Evolutionary conservation across 2,113 vertebrate species (phyloP).

Genomic region (Platysteira castanea): DNA sequence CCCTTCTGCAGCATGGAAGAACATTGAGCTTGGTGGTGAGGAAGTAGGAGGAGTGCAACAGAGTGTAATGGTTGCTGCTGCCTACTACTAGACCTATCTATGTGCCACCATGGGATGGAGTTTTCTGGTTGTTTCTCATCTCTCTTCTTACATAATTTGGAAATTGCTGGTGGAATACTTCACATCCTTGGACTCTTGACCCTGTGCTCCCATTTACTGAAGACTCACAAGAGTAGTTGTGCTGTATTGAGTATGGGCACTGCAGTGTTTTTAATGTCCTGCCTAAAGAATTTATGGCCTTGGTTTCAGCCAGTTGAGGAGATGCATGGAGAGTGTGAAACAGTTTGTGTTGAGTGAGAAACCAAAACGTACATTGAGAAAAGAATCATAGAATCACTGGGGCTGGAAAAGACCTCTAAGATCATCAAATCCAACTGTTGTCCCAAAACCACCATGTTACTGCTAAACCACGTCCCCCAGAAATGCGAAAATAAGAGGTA

Average conservation of each 20-base stretch:
- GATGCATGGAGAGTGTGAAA: neutral
- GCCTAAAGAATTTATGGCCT: neutral
- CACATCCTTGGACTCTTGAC: neutral
- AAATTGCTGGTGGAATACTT: neutral
- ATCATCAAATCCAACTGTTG: neutral
- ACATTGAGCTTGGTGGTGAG: neutral
- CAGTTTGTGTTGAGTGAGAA: neutral
- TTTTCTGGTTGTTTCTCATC: neutral
- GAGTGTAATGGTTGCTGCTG: neutral
- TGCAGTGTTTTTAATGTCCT: rapidly evolving
- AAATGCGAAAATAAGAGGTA: neutral
- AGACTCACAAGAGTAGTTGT: neutral
- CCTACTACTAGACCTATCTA: neutral
- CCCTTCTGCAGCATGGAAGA: neutral
- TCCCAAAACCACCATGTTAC: neutral
- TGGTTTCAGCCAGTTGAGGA: neutral
- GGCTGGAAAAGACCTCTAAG: neutral
- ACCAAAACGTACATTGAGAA: neutral
- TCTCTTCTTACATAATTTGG: neutral
- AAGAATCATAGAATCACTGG: neutral
- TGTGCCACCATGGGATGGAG: rapidly evolving
- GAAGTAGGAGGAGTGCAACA: neutral
- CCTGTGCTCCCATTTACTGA: neutral
- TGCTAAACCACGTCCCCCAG: neutral
- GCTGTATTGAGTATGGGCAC: neutral